These are phyloP conservation scores for Trypoxylus dichotomus DNA, from an alignment of 1,140 invertebrate genomes.

Conservation along the genomic window DNA sequence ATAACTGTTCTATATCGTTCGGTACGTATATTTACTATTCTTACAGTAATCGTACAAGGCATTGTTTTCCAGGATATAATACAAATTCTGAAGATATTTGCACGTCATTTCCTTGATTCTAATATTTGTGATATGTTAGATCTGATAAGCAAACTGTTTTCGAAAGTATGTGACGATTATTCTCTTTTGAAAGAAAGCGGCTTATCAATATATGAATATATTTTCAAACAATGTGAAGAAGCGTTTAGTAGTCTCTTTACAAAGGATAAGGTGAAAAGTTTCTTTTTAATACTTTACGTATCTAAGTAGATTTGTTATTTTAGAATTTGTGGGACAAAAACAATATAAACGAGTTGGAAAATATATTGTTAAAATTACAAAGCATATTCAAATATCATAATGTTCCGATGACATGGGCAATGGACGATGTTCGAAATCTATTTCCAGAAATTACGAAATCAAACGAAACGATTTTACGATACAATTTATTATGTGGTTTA, in stretches of 20 bases:
- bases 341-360: neutral
- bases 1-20: neutral
- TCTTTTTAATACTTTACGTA: neutral
- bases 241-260: neutral
- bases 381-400: neutral
- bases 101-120: neutral
- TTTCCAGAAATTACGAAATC: neutral
- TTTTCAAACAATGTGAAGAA: neutral
- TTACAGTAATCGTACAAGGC: neutral
- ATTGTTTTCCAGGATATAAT: neutral
- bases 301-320: neutral
- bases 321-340: neutral
- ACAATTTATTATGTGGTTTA: constrained; percentile 3
- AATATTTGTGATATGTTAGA: neutral
- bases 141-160: neutral
- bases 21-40: neutral
- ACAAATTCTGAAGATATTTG: neutral
- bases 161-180: neutral
- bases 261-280: neutral
- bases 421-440: neutral
- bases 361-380: neutral
- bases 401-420: neutral
- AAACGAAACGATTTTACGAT: neutral
- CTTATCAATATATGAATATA: neutral
- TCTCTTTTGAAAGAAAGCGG: neutral